These are phyloP conservation scores for Heteromyza rotundicornis DNA, from an alignment of 2,888 invertebrate species.

Conservation along the genomic window DNA sequence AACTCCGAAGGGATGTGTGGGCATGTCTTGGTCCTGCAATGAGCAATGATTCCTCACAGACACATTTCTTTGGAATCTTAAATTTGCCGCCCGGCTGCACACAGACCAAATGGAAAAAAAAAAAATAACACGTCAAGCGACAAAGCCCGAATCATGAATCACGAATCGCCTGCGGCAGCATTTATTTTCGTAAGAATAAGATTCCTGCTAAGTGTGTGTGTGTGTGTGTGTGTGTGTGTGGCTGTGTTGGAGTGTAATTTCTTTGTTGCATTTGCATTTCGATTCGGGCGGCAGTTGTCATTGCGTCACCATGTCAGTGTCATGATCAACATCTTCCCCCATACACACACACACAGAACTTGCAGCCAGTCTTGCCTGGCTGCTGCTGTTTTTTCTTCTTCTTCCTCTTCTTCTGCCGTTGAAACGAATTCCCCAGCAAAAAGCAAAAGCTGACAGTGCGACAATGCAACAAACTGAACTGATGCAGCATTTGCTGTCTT, in stretches of 20 bases:
- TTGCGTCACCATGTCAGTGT: slow-evolving; percentile 48
- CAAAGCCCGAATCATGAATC: slow-evolving; percentile 17
- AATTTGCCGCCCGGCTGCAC: too few species aligned
- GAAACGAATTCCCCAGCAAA: too few species aligned
- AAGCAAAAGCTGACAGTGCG: too few species aligned
- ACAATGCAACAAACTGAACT: too few species aligned
- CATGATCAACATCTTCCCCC: slow-evolving; percentile 44
- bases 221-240: neutral
- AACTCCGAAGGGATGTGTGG: too few species aligned
- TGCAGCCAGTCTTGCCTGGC: neutral
- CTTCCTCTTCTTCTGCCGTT: too few species aligned
- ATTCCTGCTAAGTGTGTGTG: neutral
- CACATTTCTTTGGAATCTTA: too few species aligned
- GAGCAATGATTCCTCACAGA: too few species aligned
- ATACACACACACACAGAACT: neutral
- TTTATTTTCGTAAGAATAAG: slow-evolving; percentile 31
- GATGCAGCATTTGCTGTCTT: too few species aligned
- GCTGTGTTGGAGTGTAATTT: slow-evolving; percentile 14
- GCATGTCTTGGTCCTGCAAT: too few species aligned
- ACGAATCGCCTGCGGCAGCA: slow-evolving; percentile 36
- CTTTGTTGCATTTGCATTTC: slow-evolving; percentile 17
- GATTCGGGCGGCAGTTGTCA: slow-evolving; percentile 39
- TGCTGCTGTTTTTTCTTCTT: too few species aligned
- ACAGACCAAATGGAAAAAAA: too few species aligned
- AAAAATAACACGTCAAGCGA: neutral